phyloP scores from a whole-genome alignment of 2,113 vertebrate species.

The Natator depressus region DNA sequence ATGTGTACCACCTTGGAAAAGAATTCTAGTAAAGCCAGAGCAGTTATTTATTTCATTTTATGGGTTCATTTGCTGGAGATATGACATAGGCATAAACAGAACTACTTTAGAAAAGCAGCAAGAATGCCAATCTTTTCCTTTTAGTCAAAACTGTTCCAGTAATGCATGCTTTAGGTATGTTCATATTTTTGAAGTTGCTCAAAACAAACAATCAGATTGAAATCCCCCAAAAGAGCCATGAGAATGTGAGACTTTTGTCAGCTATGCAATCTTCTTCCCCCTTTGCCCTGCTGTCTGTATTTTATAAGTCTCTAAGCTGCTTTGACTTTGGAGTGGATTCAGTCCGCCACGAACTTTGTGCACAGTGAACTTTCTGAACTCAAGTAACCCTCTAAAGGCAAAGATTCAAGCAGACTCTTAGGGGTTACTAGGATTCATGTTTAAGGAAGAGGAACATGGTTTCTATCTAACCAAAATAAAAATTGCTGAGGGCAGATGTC shows the following conservation, averaged over 20 bases:
- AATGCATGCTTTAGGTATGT: neutral
- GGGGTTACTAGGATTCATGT: constrained; percentile 73
- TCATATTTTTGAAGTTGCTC: neutral
- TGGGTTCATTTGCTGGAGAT: neutral
- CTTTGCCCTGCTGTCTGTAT: neutral
- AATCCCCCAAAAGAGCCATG: neutral
- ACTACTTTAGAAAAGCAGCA: neutral
- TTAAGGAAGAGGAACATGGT: constrained; percentile 56
- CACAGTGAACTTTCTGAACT: constrained; percentile 45
- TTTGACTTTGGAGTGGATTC: neutral
- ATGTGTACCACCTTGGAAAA: neutral
- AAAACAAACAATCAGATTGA: neutral
- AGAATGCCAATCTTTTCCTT: neutral
- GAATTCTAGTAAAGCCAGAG: neutral
- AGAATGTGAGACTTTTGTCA: constrained; percentile 14
- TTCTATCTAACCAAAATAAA: constrained; percentile 59
- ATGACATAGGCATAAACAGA: neutral
- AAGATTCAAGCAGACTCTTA: constrained; percentile 73
- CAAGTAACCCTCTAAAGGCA: constrained; percentile 65
- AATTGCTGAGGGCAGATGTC: constrained; percentile 54
- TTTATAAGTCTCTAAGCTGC: neutral
- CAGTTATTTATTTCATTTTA: neutral
- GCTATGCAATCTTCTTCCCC: neutral
- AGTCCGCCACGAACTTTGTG: constrained; percentile 36
- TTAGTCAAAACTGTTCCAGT: neutral